Evolutionary conservation across 1,140 invertebrate species (phyloP).

Genomic region (Drosophila pruinosa): DNA sequence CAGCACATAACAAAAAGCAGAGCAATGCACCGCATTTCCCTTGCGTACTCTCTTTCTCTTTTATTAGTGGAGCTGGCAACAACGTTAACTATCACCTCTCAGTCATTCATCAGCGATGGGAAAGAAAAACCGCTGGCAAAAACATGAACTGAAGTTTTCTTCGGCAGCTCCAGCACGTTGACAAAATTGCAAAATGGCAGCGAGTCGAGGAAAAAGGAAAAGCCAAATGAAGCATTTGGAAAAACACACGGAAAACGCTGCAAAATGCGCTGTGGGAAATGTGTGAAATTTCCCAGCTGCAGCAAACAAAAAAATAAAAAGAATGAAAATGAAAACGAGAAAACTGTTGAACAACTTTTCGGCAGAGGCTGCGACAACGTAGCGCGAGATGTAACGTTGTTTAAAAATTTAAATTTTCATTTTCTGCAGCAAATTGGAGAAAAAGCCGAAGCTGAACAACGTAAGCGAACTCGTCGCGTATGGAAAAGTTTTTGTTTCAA

Average conservation of each 20-base stretch:
- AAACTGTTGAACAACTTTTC: slow-evolving; percentile 58
- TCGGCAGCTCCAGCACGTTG: slow-evolving; percentile 28
- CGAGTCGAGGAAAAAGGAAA: slow-evolving; percentile 9
- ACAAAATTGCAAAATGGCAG: slow-evolving; percentile 49
- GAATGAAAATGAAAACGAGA: background rate
- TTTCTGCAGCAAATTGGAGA: slow-evolving; percentile 70
- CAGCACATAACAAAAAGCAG: slow-evolving; percentile 34
- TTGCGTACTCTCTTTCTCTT: slow-evolving; percentile 34
- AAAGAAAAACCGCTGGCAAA: slow-evolving; percentile 23
- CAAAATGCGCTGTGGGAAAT: slow-evolving; percentile 72
- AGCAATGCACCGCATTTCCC: slow-evolving; percentile 1
- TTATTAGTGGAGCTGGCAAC: slow-evolving; percentile 46
- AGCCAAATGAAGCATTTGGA: slow-evolving; percentile 52
- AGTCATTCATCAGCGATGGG: slow-evolving; percentile 58
- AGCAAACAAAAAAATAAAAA: slow-evolving; percentile 13
- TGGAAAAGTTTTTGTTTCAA: slow-evolving; percentile 24
- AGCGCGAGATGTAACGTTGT: no score
- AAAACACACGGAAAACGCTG: slow-evolving; percentile 42
- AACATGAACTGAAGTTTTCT: slow-evolving; percentile 35
- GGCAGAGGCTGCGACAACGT: slow-evolving; percentile 28
- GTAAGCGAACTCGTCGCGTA: background rate
- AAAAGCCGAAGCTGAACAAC: slow-evolving; percentile 17
- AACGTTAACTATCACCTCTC: slow-evolving; percentile 27
- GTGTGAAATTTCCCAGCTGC: slow-evolving; percentile 77
- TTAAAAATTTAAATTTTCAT: slow-evolving; percentile 82